Conservation (phyloP, 1,140 invertebrate genomes). For the Leptinotarsa texana region DNA sequence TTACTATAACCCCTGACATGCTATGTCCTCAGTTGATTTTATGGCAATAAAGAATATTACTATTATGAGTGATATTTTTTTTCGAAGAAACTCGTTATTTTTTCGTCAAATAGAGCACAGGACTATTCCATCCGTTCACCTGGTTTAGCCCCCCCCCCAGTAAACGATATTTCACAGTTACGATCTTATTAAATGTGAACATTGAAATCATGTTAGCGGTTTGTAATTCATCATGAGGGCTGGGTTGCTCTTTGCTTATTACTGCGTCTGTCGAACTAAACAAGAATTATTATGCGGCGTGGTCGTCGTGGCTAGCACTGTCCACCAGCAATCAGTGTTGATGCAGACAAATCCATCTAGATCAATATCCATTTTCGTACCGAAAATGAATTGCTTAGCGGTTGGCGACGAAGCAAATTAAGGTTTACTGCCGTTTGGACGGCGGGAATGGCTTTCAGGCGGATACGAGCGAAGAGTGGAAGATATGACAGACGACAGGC, state of each 20-base stretch:
- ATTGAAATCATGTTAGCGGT: slow-evolving; percentile 2
- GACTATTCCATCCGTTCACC: neutral
- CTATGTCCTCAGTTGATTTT: too few species aligned
- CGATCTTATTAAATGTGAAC: neutral
- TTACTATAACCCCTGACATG: too few species aligned
- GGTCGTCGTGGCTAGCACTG: neutral
- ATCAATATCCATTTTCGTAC: slow-evolving; percentile 3
- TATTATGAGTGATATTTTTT: too few species aligned
- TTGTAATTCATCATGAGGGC: neutral
- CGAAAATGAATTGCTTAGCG: slow-evolving; percentile 1
- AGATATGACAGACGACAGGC: neutral
- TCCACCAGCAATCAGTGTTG: neutral
- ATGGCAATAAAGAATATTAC: too few species aligned
- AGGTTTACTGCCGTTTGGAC: neutral
- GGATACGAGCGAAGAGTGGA: neutral
- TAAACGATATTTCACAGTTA: neutral
- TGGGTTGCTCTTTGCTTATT: neutral
- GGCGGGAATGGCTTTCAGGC: neutral
- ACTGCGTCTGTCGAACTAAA: slow-evolving; percentile 7
- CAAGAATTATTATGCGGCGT: neutral
- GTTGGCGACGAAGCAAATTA: neutral
- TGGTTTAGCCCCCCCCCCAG: neutral
- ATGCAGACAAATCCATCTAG: slow-evolving; percentile 5
- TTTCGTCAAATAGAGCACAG: too few species aligned
- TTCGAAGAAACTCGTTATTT: too few species aligned